These are phyloP conservation scores for Podarcis lilfordi DNA, from an alignment of 2,797 vertebrate species.

Conservation along the genomic window DNA sequence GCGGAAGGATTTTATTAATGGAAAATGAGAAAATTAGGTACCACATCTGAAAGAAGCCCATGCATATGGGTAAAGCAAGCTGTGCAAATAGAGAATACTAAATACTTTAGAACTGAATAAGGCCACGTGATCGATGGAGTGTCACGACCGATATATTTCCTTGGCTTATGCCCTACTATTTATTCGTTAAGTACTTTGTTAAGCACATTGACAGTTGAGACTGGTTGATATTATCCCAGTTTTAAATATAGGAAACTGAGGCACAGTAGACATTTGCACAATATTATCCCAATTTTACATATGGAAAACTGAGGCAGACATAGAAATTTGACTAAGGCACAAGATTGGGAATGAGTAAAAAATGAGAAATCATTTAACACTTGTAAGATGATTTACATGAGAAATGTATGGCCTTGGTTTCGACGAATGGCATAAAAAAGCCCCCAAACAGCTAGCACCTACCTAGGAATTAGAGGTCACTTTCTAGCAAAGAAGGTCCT, in stretches of 20 bases:
- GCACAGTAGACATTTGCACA: neutral
- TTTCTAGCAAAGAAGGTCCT: constrained; percentile 11
- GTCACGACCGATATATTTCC: neutral
- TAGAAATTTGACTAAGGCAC: too few relatives aligned
- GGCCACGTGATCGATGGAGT: neutral
- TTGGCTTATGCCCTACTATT: neutral
- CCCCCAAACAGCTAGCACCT: neutral
- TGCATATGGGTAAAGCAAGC: neutral
- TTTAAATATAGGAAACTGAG: neutral
- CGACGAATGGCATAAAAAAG: constrained; percentile 27
- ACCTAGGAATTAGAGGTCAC: constrained; percentile 3
- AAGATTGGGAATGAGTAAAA: too few relatives aligned
- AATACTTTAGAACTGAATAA: neutral
- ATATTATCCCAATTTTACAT: neutral
- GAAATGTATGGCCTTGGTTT: constrained; percentile 19
- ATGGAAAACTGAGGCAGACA: too few relatives aligned
- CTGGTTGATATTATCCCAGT: neutral
- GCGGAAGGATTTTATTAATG: neutral
- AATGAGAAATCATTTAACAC: too few relatives aligned
- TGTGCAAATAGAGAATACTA: neutral
- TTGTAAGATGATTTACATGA: too few relatives aligned
- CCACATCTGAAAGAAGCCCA: neutral
- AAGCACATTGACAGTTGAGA: neutral
- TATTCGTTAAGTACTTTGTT: constrained; percentile 1
- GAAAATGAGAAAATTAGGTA: constrained; percentile 6